Evolutionary conservation across 2,888 invertebrate species (phyloP), one percentile per base, ranked within the genome.

Genomic region (Panzeria rudis): DNA sequence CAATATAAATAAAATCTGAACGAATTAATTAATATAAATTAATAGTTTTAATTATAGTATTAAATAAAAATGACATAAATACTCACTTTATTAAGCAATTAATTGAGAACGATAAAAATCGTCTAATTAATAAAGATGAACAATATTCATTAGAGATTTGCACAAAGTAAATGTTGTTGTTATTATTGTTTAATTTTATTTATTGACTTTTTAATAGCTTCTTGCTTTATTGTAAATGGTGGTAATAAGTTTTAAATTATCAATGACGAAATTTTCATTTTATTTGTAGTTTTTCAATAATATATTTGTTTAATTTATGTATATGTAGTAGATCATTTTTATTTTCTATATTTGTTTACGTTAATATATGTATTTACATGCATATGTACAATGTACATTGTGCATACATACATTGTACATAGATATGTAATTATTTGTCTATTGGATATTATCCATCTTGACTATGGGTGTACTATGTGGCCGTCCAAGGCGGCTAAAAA

Each of bases 51-150:
- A 78, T 44, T 50, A 29, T 9, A 17, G 17, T 38, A 44, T 56
- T 38, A 32, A 56, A 56, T 47, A 56, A 17, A 32, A 56, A 47
- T 66, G 32, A 44, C 32, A 76, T 56, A 54, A 41, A 68, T 44
- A 76, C 69, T 81, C 20, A 72, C 72, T 68, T 75, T 66, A 41
- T 72, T 72, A 44, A 44, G 29, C 32, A 69, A 29, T 56, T 32
- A 69, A 59, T 61, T 71, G 29, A 59, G 59, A 66, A 32, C 72
- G 54, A 73, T 73, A 54, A 54, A 44, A 69, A 61, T 75, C 41
- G 13, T 54, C 11, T 32, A 41, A 62, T 75, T 68, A 61, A 68
- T 81, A 75, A 75, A 69, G 68, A 81, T 81, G 81, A 59, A 68
- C 25, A 73, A 29, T 50, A 61, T 61, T 62, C 61, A 62, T 62